Evolutionary conservation across 2,113 vertebrate genomes (phyloP).

Genomic region (Sorex araneus): DNA sequence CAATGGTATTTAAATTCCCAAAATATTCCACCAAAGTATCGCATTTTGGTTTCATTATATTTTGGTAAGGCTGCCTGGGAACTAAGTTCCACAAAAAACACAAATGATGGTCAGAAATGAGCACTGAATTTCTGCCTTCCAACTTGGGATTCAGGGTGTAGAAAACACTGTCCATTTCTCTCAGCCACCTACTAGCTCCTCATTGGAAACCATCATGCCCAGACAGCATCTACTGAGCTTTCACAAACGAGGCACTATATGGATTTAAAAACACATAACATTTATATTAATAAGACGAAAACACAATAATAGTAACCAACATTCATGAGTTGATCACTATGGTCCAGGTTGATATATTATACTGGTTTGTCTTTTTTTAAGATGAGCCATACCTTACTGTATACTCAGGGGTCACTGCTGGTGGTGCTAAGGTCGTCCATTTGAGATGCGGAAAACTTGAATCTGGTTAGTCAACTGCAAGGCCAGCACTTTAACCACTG

Average conservation of each 20-base stretch:
- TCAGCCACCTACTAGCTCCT: not conserved
- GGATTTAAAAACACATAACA: not conserved
- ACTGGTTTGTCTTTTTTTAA: not conserved
- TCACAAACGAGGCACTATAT: not conserved
- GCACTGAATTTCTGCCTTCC: not conserved
- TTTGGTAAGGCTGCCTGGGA: constrained; percentile 50
- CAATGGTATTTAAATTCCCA: constrained; percentile 2
- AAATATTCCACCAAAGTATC: constrained; percentile 15
- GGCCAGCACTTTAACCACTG: no score
- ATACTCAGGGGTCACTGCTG: no score
- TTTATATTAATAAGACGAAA: not conserved
- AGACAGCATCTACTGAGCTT: not conserved
- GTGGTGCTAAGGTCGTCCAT: no score
- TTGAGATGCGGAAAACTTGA: no score
- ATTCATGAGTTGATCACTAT: not conserved
- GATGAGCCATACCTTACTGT: no score
- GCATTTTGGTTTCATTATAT: not conserved
- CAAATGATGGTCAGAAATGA: constrained; percentile 22
- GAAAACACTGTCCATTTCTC: not conserved
- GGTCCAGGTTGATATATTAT: not conserved
- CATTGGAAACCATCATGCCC: not conserved
- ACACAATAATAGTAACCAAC: not conserved
- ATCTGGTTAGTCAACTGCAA: no score
- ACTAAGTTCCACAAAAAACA: constrained; percentile 15
- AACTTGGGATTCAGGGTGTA: not conserved